Evolutionary conservation across 2,888 invertebrate genomes (phyloP), one percentile per base, ranked within the genome.

Genomic region (Emmelina monodactyla): DNA sequence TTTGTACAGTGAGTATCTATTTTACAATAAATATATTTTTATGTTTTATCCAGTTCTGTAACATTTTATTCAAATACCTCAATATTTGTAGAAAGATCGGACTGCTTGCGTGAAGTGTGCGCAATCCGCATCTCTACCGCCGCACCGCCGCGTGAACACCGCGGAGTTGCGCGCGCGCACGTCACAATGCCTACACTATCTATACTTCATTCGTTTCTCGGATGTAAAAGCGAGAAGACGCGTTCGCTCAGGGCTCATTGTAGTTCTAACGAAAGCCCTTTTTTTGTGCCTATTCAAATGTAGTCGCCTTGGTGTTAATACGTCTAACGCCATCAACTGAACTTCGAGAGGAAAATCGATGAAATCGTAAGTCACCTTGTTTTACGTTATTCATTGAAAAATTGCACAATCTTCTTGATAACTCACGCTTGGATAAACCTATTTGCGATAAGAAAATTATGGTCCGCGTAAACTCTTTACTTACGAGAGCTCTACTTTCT

Each of bases 241-340:
- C 68, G 70, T 78, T 40, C n/a, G 53, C 58, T 62, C 56, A 58
- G 75, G 73, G 71, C 73, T 76, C 71, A 75, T 78, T 79, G 71
- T 75, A 78, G 75, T 73, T 75, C 72, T 62, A 55, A 61, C 69
- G 75, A 78, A 76, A 73, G 72, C 75, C 78, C 75, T 65, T 52
- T 58, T 53, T 41, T 64, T 19, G 72, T 79, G 70, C 59, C 65
- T 58, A 58, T 75, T 80, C 81, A 75, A 79, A 81, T 81, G 81
- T 81, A 81, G 81, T 78, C 81, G 62, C 60, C 52, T 71, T 68
- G 51, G 71, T 65, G 59, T 51, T 59, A 48, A 50, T 47, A 45
- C 53, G 49, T 57, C 52, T 63, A 66, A 67, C 58, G 60, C 62
- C 55, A 61, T 43, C 51, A 62, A 59, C 53, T 56, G 58, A 62